Evolutionary conservation across 2,113 vertebrate species (phyloP), one percentile per base, ranked within the genome.

Genomic region (Pycnonotus jocosus): DNA sequence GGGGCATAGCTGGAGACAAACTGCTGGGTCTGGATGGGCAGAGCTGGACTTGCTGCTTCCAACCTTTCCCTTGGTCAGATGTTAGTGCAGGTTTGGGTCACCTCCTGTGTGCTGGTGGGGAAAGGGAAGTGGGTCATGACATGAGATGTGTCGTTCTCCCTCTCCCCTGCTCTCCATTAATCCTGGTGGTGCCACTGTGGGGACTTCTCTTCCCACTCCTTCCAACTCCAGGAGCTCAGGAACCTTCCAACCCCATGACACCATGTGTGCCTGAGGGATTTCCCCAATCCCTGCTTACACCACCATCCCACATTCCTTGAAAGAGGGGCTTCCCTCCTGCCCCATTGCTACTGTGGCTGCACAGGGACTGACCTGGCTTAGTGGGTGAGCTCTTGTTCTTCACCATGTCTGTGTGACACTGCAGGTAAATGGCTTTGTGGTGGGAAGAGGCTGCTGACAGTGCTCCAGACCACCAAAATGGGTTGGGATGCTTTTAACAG

Each of bases 1-100:
- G 90, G 94, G 93, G 84, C 93, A 92, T 15, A 51, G 89, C 85
- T 91, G 87, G 81, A 95, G 89, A 94, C 87, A 73, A 91, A 51
- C 84, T 70, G 58, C 62, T 90, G 74, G 53, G 8, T 33, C 42
- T 18, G 77, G 69, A 58, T 58, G 64, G 83, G 61, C 42, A 92
- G 88, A 61, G 38, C 79, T 25, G 81, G 57, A 16, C 40, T 42
- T 5, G 2, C 31, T 65, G 62, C 62, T 62, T 68, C 86, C 78
- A 65, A 0, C 47, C 60, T 72, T 69, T 50, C 56, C 45, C 44
- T 77, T 2, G 2, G 53, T 48, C 11, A 22, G 68, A 47, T 0
- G 0, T 11, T 54, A 28, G 35, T 33, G 45, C 28, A 60, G 42
- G 70, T 92, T 89, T 20, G 17, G 53, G 50, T 72, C 7, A 2